Evolutionary conservation across 2,113 vertebrate species (phyloP), one percentile per base, ranked within the genome.

Genomic region (Hemichromis elongatus): DNA sequence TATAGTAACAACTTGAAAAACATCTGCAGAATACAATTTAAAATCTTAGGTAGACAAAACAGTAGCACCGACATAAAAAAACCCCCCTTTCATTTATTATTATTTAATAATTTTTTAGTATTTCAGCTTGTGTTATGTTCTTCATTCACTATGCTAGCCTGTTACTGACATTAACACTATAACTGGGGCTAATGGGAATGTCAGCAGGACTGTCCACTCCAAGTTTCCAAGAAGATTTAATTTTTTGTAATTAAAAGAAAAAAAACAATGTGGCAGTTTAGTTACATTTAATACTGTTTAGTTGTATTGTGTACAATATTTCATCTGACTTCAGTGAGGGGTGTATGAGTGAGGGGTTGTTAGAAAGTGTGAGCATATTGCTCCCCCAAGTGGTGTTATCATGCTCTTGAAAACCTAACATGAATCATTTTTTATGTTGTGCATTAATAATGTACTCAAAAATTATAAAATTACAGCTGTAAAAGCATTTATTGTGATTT

Each of bases 371-470:
- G 14, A 54, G 55, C 56, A 37, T 10, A 86, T 50, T 37, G 45
- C 86, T 73, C 88, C 80, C 83, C 88, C 92, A 88, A 54, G 88
- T 82, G 92, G 86, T 77, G 24, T 37, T 42, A 13, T 12, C 4
- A 2, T 81, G 21, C 26, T 35, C 9, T 54, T 21, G n/a, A 75
- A 50, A 83, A 55, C 50, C 47, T 80, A 26, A 24, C 30, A 4
- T 40, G 21, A 55, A 66, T 77, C 0, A 16, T 78, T 61, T 24
- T 61, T 75, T 45, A 52, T 50, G 45, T n/a, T 2, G 1, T 28
- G 16, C 6, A 0, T 47, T 47, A 18, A 18, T 28, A 50, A 30
- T 50, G 45, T 7, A 30, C 70, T n/a, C 26, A 75, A 12, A 73
- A 50, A 75, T 52, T 9, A 30, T 26, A 1, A 30, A 12, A 2